A percentile compares a stretch with the other conserved stretches of the same genome.
Evolutionary conservation across 2,888 invertebrate genomes (phyloP).

Genomic region (Luperina nickerlii): DNA sequence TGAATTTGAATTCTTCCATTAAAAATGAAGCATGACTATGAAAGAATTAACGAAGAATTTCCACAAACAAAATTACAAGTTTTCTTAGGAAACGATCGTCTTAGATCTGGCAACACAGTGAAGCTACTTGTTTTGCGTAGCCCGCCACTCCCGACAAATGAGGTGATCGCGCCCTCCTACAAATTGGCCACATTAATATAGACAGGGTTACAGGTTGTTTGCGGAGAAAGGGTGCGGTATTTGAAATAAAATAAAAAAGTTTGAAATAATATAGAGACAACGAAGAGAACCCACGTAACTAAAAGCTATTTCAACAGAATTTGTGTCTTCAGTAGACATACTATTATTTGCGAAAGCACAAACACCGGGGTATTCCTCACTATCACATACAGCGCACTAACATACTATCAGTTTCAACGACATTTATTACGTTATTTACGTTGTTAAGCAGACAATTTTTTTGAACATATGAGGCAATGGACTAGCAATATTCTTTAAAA

Average conservation of each 20-base stretch:
- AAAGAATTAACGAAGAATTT: conserved; percentile 15
- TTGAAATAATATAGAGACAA: not conserved
- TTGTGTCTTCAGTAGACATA: not conserved
- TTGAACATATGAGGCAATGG: no score
- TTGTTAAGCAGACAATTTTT: no score
- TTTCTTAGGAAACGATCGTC: conserved; percentile 49
- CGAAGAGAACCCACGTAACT: not conserved
- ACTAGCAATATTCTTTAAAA: no score
- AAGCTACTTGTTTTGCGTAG: conserved; percentile 66
- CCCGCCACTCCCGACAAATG: conserved; percentile 78
- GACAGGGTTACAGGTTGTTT: conserved; percentile 69
- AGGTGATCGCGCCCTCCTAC: conserved; percentile 87
- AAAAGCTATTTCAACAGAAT: not conserved
- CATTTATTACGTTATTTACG: no score
- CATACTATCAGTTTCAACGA: no score
- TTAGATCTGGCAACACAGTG: conserved; percentile 56
- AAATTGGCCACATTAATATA: conserved; percentile 89
- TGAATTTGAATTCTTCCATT: no score
- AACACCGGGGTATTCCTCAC: not conserved
- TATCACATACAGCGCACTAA: no score
- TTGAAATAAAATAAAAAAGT: conserved; percentile 33
- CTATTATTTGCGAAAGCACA: not conserved
- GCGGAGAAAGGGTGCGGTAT: conserved; percentile 61
- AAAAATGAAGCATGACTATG: not conserved
- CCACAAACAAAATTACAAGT: conserved; percentile 25